Evolutionary conservation across 2,113 vertebrate genomes (phyloP), one percentile per base, ranked within the genome.

Genomic region (Cinclus cinclus): DNA sequence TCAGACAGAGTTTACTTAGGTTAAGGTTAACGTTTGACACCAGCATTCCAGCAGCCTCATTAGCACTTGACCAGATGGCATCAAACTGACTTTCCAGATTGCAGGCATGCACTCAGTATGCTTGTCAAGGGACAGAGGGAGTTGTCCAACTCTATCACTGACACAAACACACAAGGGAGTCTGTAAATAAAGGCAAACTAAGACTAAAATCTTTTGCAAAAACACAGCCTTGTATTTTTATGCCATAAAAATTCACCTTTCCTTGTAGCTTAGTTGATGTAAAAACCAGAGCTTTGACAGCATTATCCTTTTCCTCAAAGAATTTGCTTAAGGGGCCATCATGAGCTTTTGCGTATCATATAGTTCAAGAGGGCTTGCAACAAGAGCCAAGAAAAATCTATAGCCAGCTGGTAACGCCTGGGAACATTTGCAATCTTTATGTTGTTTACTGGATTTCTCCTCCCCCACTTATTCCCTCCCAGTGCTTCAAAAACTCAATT

Each of bases 41-140:
- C 31, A 81, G 50, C 67, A 74, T 87, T 94, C 70, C 79, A 58
- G 67, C 44, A 95, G 77, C 47, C 84, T 95, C 85, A 95, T 96
- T 90, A 97, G 95, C 90, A 92, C 91, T 81, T 95, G 87, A 92
- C 95, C 96, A 97, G 95, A 94, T 96, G 92, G 94, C 68, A 95
- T 92, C 84, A 82, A 95, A 96, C 89, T 80, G 68, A 76, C 53
- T 96, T 92, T 96, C 92, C 97, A 97, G 95, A 96, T 90, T 92
- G 95, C 89, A 86, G 89, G 63, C 85, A 78, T n/a, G 52, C 81
- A 87, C 41, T 96, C 81, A 81, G 62, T 83, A 71, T 5, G 52
- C 88, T 82, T 87, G 91, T 93, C 92, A 94, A 85, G 90, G 86
- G 92, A 92, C 46, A 67, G 23, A 75, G 94, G 86, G 91, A 96